A percentile compares a stretch with the other conserved stretches of the same genome.
These are phyloP conservation scores for Platyscapa corneri DNA, from an alignment of 1,140 invertebrate genomes.

Conservation along the genomic window DNA sequence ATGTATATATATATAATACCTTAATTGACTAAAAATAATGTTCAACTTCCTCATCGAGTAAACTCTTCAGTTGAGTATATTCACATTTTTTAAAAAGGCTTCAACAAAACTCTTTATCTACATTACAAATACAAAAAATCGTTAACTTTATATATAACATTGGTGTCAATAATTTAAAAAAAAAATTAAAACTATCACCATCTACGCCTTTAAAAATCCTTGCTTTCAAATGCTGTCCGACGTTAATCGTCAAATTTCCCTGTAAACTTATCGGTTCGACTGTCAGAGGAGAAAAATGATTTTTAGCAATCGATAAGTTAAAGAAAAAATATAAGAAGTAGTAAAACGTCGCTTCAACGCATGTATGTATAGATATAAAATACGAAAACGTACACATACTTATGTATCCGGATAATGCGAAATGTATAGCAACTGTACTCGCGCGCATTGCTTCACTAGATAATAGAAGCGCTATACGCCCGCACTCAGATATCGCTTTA, in stretches of 20 bases:
- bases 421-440: background rate
- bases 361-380: background rate
- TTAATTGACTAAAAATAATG: background rate
- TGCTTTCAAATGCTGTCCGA: background rate
- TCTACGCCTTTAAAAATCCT: background rate
- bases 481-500: background rate
- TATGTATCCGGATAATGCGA: background rate
- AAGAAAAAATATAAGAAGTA: background rate
- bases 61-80: background rate
- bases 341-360: background rate
- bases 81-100: background rate
- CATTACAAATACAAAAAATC: background rate
- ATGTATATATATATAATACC: background rate
- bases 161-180: conserved; percentile 39
- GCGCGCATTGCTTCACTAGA: background rate
- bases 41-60: background rate
- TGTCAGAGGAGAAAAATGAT: conserved; percentile 22
- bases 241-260: conserved; percentile 18
- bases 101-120: background rate
- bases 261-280: conserved; percentile 12
- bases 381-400: background rate
- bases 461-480: background rate
- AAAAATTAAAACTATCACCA: conserved; percentile 8
- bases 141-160: conserved; percentile 16
- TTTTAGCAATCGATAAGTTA: conserved; percentile 22